Evolutionary conservation across 2,797 vertebrate genomes (phyloP), one percentile per base, ranked within the genome.

Genomic region (Danio kyathit): DNA sequence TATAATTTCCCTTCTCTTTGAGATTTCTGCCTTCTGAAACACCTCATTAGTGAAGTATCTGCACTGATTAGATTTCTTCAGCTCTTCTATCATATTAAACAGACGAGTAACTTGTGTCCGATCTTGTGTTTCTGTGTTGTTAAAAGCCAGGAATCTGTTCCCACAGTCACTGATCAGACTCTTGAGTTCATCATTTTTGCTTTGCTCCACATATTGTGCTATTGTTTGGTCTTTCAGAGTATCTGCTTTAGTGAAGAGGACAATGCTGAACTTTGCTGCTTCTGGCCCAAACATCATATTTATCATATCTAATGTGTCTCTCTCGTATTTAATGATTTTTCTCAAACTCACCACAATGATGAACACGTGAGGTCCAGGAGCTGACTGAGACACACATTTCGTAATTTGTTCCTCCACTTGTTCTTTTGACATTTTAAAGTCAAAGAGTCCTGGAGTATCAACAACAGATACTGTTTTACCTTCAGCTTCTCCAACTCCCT

Each of bases 361-460:
- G 11, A 72, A 6, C 16, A 7, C 51, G 41, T 72, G 52, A 13
- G 69, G 69, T 41, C 52, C 52, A 43, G 69, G 69, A 5, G 40
- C 51, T 1, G 69, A 72, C 10, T 57, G 69, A 1, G 40, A 72
- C 43, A 72, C 0, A 72, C 69, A 5, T 0, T 44, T 19, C 38
- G 57, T 10, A 0, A 72, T 72, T 57, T 56, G 69, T 44, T 44
- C 1, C 0, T 0, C 0, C 6, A 57, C 40, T 19, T 43, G 0
- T 17, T 56, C 4, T 0, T 43, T 44, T 12, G 4, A 0, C n/a
- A 56, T 5, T 8, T 69, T 0, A 0, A 0, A 0, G n/a, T 57
- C 4, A 7, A 57, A 0, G 7, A 56, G 69, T 56, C 69, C 69
- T 71, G 69, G 69, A 43, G 69, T 71, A 19, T 71, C 69, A 71